Conservation (phyloP, 1,140 invertebrate species). For the Coptotermes formosanus region DNA sequence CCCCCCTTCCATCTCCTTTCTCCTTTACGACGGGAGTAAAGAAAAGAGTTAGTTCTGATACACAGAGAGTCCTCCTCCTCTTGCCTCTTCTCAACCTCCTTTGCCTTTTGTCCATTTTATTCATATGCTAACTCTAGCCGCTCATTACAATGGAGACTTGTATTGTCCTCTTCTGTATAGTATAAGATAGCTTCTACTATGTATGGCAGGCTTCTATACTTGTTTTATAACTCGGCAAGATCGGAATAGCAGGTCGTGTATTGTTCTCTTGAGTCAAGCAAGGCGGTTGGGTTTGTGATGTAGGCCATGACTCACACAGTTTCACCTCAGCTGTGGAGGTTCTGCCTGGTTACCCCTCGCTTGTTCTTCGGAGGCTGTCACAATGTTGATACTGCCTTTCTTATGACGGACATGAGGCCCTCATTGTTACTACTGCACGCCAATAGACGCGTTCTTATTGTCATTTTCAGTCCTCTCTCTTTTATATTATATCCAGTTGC, state of each 20-base stretch:
- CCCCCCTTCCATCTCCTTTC: constrained; percentile 26
- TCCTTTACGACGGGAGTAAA: constrained; percentile 33
- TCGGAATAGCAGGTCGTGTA: constrained; percentile 21
- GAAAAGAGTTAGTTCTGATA: constrained; percentile 36
- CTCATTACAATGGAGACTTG: constrained; percentile 35
- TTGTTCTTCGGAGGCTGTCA: not conserved
- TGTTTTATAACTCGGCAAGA: constrained; percentile 33
- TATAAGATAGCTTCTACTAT: constrained; percentile 33
- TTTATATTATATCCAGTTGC: not conserved
- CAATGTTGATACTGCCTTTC: not conserved
- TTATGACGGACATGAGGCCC: not conserved
- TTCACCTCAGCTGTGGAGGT: not conserved
- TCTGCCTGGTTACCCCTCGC: constrained; percentile 13
- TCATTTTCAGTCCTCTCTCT: not conserved
- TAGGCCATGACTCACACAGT: not conserved
- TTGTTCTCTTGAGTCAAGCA: constrained; percentile 20
- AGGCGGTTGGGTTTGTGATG: constrained; percentile 8
- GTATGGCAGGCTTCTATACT: constrained; percentile 33
- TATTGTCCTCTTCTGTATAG: constrained; percentile 31
- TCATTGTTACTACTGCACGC: not conserved
- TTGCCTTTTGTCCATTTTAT: constrained; percentile 35
- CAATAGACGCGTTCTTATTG: not conserved
- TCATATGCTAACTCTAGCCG: constrained; percentile 36
- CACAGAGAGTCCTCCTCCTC: constrained; percentile 25
- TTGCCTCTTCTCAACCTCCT: not conserved